These are phyloP conservation scores for Caranx ignobilis DNA, from an alignment of 2,113 vertebrate genomes.

Conservation along the genomic window DNA sequence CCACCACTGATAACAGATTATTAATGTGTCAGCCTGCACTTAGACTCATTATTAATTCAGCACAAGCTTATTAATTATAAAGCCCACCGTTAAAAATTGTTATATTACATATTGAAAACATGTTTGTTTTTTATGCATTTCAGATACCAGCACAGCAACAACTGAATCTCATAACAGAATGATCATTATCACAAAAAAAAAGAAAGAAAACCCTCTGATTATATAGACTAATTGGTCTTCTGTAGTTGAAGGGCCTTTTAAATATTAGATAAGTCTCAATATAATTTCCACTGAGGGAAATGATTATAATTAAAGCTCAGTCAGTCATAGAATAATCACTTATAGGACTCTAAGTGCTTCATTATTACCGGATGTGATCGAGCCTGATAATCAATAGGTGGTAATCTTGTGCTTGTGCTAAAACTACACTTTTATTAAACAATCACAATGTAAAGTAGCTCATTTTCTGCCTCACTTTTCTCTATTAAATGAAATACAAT, in stretches of 20 bases:
- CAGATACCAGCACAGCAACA: too few species aligned
- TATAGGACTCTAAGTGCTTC: not conserved
- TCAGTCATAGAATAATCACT: not conserved
- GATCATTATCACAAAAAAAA: too few species aligned
- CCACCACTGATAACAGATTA: too few species aligned
- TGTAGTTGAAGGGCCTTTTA: not conserved
- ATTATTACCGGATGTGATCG: not conserved
- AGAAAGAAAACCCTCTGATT: not conserved
- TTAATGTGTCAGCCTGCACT: too few species aligned
- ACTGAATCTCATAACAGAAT: too few species aligned
- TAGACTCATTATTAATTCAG: not conserved
- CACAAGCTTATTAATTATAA: not conserved
- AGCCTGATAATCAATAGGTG: not conserved
- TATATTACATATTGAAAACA: too few species aligned
- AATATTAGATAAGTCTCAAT: not conserved
- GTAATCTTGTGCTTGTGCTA: not conserved
- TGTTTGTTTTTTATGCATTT: not conserved
- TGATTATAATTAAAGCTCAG: not conserved
- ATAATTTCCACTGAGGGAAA: not conserved
- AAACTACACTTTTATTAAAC: not conserved
- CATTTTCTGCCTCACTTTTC: not conserved
- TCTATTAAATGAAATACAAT: not conserved
- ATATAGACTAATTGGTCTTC: not conserved
- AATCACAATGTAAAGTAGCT: not conserved
- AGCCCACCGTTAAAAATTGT: not conserved